These are phyloP conservation scores for Subanguina moxae DNA, from an alignment of 1,140 invertebrate genomes.

Conservation along the genomic window DNA sequence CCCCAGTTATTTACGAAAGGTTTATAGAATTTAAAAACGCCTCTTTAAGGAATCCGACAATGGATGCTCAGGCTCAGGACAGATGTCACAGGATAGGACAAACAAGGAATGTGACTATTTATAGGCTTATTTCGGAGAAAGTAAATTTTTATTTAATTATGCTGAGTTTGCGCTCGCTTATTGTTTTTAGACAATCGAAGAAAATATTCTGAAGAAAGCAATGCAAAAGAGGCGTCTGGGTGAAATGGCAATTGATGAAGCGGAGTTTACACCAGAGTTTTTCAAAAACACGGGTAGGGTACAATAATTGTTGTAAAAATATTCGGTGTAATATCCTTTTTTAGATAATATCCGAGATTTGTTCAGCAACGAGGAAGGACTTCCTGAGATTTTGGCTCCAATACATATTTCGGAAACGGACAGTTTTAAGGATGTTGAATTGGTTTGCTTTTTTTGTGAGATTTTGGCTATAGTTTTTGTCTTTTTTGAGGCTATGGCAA, in stretches of 20 bases:
- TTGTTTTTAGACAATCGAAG: constrained; percentile 77
- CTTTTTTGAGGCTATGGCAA: constrained; percentile 42
- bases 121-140: constrained; percentile 87
- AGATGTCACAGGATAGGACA: constrained; percentile 75
- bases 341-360: constrained; percentile 52
- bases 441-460: not conserved
- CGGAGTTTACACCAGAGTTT: constrained; percentile 95
- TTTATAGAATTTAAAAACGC: no score
- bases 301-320: no score
- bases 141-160: no score
- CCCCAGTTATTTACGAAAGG: no score
- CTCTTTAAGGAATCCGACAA: constrained; percentile 61
- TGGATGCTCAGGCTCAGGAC: constrained; percentile 60
- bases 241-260: constrained; percentile 94
- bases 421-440: constrained; percentile 1
- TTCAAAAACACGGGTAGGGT: constrained; percentile 72
- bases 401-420: constrained; percentile 1
- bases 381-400: constrained; percentile 27
- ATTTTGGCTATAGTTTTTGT: constrained; percentile 9
- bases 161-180: no score
- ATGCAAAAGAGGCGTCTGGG: constrained; percentile 93
- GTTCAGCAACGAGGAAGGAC: constrained; percentile 46
- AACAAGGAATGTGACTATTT: constrained; percentile 98
- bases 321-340: no score
- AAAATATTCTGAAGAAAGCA: constrained; percentile 98